Conservation (phyloP, 2,113 vertebrate species). For the Ictalurus furcatus region DNA sequence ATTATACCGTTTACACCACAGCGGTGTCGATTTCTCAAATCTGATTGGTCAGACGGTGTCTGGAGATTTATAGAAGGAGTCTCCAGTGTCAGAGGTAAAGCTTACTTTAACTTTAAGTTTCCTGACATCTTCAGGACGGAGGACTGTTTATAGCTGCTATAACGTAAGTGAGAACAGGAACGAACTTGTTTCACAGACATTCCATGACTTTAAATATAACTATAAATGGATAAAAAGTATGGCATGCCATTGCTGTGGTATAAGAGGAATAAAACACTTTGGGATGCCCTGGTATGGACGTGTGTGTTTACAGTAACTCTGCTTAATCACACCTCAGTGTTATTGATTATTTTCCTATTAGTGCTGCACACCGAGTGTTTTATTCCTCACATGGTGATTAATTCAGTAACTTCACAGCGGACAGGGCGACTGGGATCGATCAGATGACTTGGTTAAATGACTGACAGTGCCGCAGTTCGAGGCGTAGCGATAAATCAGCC, state of each 20-base stretch:
- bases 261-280: not conserved
- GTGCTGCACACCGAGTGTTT: not conserved
- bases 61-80: not conserved
- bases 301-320: not conserved
- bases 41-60: not conserved
- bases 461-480: conserved; percentile 7
- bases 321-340: not conserved
- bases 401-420: not conserved
- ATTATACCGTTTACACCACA: not conserved
- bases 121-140: too few relatives aligned
- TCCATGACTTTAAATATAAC: not conserved
- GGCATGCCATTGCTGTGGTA: not conserved
- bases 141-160: too few relatives aligned
- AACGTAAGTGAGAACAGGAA: too few relatives aligned
- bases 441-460: conserved; percentile 1
- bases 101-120: too few relatives aligned
- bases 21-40: not conserved
- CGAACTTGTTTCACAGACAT: too few relatives aligned
- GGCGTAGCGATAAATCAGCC: conserved; percentile 23
- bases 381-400: not conserved
- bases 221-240: not conserved
- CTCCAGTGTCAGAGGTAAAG: not conserved
- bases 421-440: not conserved
- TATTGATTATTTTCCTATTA: not conserved
- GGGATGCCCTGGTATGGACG: too few relatives aligned